A percentile compares a stretch with the other conserved stretches of the same genome.
Conservation (phyloP, 2,113 vertebrate species). For the Picathartes gymnocephalus region DNA sequence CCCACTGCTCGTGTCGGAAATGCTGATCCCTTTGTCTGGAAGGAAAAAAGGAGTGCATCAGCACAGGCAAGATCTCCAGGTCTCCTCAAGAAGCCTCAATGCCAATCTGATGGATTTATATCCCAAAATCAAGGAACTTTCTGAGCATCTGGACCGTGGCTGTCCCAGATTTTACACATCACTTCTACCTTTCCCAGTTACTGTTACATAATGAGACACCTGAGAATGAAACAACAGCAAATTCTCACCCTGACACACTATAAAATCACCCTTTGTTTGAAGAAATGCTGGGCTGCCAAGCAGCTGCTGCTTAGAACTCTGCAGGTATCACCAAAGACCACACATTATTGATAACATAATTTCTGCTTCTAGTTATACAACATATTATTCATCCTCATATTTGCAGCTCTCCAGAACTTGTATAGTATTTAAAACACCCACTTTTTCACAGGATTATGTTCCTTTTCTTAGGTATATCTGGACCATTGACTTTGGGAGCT, state of each 20-base stretch:
- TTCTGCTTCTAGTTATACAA: background rate
- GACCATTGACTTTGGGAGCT: background rate
- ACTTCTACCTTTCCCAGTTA: background rate
- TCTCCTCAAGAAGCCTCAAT: background rate
- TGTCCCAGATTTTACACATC: background rate
- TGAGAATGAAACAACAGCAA: background rate
- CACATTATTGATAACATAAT: background rate
- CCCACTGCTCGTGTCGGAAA: constrained; percentile 42
- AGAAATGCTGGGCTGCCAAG: background rate
- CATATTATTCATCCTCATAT: background rate
- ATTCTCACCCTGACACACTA: background rate
- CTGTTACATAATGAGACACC: background rate
- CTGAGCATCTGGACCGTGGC: background rate
- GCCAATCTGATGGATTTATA: background rate
- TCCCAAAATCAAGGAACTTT: background rate
- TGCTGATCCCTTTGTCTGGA: constrained; percentile 12
- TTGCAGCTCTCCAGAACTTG: background rate
- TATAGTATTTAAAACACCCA: background rate
- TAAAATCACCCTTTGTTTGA: background rate
- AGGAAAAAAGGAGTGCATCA: background rate
- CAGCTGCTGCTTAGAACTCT: background rate
- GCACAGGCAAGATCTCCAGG: background rate
- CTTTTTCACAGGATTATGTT: background rate
- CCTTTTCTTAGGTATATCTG: background rate
- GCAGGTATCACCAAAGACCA: background rate